Conservation (phyloP, 30 jellyfish, hydroid and myxozoan genomes). For the Cassiopea andromeda region DNA sequence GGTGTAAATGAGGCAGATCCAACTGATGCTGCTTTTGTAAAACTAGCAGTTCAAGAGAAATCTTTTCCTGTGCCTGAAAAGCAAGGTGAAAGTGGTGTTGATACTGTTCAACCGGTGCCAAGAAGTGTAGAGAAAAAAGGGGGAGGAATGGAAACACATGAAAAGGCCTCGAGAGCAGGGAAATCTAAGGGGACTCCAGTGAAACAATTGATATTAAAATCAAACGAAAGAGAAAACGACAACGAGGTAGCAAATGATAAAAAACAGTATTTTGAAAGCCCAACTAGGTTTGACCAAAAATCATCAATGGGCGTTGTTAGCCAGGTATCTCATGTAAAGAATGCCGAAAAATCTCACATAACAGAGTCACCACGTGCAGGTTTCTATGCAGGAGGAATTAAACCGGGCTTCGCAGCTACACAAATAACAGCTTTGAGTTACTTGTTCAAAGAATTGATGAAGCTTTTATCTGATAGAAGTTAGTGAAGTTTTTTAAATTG, state of each 20-base stretch:
- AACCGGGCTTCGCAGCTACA: conserved; percentile 65
- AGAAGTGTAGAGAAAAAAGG: not conserved
- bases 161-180: not conserved
- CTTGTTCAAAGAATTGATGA: conserved; percentile 73
- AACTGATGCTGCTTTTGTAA: not conserved
- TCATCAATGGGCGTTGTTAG: conserved; percentile 49
- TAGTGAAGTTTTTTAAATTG: conserved; percentile 16
- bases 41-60: not conserved
- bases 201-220: not conserved
- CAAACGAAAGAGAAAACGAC: not conserved
- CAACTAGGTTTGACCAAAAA: not conserved
- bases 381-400: conserved; percentile 3
- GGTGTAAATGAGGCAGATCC: not conserved
- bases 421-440: conserved; percentile 81
- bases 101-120: not conserved
- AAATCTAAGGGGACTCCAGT: not conserved
- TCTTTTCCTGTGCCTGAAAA: not conserved
- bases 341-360: not conserved
- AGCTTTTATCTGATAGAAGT: conserved; percentile 66
- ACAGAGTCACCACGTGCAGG: not conserved
- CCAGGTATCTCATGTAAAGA: conserved; percentile 35
- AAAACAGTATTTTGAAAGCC: conserved; percentile 32
- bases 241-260: not conserved
- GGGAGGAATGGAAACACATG: not conserved
- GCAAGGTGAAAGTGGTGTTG: not conserved